phyloP scores from a whole-genome alignment of 2,888 invertebrate genomes.

The Pollenia griseotomentosa region DNA sequence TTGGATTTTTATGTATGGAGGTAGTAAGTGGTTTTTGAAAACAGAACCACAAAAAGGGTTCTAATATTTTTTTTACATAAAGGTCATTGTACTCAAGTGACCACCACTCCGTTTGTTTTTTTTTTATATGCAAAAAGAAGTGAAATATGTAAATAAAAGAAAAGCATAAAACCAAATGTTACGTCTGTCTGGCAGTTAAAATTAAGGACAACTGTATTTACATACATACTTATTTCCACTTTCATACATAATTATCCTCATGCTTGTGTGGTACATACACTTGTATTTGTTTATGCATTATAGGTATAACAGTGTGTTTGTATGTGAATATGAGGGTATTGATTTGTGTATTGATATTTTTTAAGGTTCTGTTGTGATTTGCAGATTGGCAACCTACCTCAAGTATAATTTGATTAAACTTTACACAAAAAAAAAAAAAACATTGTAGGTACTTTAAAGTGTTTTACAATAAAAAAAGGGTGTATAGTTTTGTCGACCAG shows the following conservation, averaged over 20 bases:
- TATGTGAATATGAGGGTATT: constrained; percentile 16
- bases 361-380: constrained; percentile 31
- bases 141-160: constrained; percentile 6
- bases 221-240: background rate
- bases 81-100: constrained; percentile 56
- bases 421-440: background rate
- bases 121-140: constrained; percentile 4
- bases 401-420: constrained; percentile 51
- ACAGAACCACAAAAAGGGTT: constrained; percentile 59
- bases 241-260: background rate
- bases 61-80: constrained; percentile 10
- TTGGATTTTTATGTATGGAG: constrained; percentile 35
- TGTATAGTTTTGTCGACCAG: too few species aligned
- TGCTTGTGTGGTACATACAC: background rate
- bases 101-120: constrained; percentile 45
- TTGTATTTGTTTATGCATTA: background rate
- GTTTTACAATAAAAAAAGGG: too few species aligned
- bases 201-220: constrained; percentile 36
- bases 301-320: constrained; percentile 13
- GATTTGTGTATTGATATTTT: constrained; percentile 52
- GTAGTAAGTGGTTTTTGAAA: constrained; percentile 33
- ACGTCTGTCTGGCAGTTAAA: constrained; percentile 30
- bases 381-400: constrained; percentile 57
- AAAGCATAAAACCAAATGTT: constrained; percentile 14
- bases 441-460: background rate